Evolutionary conservation across 2,888 invertebrate genomes (phyloP).

Genomic region (Conistra vaccinii): DNA sequence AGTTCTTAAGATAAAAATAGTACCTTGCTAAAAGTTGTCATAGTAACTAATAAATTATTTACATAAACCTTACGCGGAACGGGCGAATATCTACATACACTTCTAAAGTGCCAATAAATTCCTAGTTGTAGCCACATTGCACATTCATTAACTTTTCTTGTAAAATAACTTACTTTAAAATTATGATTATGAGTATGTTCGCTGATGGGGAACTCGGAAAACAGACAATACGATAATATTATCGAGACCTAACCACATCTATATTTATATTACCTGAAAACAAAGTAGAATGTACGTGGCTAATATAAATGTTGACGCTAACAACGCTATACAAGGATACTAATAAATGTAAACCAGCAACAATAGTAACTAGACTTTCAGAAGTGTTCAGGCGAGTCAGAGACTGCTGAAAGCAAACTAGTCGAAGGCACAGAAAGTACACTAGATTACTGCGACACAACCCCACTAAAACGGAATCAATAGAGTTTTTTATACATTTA

Average conservation of each 20-base stretch:
- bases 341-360: conserved; percentile 70
- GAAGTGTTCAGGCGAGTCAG: conserved; percentile 67
- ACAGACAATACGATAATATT: conserved; percentile 59
- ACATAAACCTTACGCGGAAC: conserved; percentile 81
- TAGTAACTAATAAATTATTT: conserved; percentile 79
- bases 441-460: conserved; percentile 82
- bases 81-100: conserved; percentile 84
- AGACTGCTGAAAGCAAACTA: conserved; percentile 83
- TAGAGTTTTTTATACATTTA: conserved; percentile 58
- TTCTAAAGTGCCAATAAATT: conserved; percentile 80
- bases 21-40: conserved; percentile 76
- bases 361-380: conserved; percentile 75
- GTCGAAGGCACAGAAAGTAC: conserved; percentile 86
- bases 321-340: conserved; percentile 60
- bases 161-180: conserved; percentile 75
- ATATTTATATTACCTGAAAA: conserved; percentile 66
- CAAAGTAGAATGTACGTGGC: conserved; percentile 64
- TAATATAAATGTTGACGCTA: conserved; percentile 62
- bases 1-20: conserved; percentile 75
- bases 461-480: conserved; percentile 75
- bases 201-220: conserved; percentile 63
- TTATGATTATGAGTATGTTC: conserved; percentile 81
- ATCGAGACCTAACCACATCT: conserved; percentile 62
- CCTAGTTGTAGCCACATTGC: conserved; percentile 83
- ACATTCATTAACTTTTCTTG: conserved; percentile 78